Conservation (phyloP, 2,888 invertebrate genomes). For the Dascillus cervinus region DNA sequence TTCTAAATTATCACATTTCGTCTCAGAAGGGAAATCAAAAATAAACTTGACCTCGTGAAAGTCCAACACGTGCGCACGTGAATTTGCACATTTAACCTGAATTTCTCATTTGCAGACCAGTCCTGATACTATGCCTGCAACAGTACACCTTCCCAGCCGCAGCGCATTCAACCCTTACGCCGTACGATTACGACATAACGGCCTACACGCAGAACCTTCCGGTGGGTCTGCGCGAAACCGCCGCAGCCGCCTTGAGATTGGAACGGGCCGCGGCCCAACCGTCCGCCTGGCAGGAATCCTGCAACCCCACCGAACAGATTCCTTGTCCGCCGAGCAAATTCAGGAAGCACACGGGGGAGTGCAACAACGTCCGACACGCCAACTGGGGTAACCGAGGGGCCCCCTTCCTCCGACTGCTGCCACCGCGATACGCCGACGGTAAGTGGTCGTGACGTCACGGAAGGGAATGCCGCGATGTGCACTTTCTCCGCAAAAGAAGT, state of each 20-base stretch:
- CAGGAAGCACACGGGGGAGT: slow-evolving; percentile 72
- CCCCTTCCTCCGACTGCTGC: slow-evolving; percentile 63
- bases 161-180: slow-evolving; percentile 3
- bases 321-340: slow-evolving; percentile 78
- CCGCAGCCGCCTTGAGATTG: slow-evolving; percentile 30
- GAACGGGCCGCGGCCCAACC: slow-evolving; percentile 21
- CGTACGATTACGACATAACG: slow-evolving; percentile 28
- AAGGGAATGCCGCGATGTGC: neutral
- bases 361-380: slow-evolving; percentile 81
- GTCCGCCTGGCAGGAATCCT: slow-evolving; percentile 25
- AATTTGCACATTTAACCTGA: no score
- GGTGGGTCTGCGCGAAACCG: slow-evolving; percentile 31
- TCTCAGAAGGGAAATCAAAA: no score
- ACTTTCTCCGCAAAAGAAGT: neutral
- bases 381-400: slow-evolving; percentile 78
- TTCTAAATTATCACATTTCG: no score
- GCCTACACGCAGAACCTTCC: slow-evolving; percentile 36
- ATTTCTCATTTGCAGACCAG: slow-evolving; percentile 6
- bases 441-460: no score
- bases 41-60: no score
- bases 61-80: no score
- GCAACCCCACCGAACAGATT: slow-evolving; percentile 44
- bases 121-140: slow-evolving; percentile 1
- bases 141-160: neutral
- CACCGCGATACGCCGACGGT: slow-evolving; percentile 70